phyloP scores from a whole-genome alignment of 2,797 vertebrate genomes.

The Sebastes cheni region DNA sequence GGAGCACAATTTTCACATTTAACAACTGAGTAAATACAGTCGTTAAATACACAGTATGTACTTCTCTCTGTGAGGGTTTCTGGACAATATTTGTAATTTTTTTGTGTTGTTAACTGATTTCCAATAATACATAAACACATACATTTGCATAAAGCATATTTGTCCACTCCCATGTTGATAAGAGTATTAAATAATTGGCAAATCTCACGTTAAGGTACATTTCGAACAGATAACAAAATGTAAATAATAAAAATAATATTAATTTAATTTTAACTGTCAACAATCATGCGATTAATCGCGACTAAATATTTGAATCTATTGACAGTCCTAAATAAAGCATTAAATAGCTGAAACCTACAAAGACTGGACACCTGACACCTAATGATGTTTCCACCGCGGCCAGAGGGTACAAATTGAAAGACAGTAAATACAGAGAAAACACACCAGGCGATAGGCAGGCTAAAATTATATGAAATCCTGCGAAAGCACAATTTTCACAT shows the following conservation, averaged over 20 bases:
- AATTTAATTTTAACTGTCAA: no score
- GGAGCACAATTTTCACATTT: neutral
- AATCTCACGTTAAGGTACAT: no score
- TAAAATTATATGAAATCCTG: neutral
- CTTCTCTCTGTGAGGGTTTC: neutral
- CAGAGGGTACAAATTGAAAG: neutral
- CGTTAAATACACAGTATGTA: neutral
- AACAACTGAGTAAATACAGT: neutral
- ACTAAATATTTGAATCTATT: neutral
- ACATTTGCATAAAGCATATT: no score
- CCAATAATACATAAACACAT: no score
- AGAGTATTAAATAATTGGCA: no score
- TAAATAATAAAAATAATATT: no score
- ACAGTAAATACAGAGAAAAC: neutral
- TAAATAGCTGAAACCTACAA: neutral
- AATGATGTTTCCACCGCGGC: neutral
- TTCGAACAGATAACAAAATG: no score
- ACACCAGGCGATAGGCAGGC: neutral
- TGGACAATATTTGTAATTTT: no score
- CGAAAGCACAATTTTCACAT: neutral
- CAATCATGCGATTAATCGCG: no score
- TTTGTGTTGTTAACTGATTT: no score
- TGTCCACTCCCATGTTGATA: no score
- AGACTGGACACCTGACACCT: neutral
- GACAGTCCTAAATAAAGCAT: neutral